phyloP scores from a whole-genome alignment of 2,888 invertebrate genomes.

The Chalcis sispes region DNA sequence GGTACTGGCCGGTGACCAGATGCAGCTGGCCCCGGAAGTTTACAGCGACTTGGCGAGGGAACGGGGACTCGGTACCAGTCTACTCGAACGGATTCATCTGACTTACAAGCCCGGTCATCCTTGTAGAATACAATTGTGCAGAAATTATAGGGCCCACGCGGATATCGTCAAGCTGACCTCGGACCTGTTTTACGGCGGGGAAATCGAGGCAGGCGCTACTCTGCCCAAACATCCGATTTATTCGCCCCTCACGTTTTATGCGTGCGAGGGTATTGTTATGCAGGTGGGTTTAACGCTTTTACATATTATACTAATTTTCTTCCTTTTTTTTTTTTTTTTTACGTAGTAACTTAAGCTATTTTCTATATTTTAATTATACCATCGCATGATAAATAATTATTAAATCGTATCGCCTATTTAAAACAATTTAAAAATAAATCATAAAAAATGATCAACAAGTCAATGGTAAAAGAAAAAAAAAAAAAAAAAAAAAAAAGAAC shows the following conservation, averaged over 20 bases:
- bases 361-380: too few relatives aligned
- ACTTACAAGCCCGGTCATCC: slow-evolving; percentile 85
- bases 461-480: neutral
- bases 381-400: too few relatives aligned
- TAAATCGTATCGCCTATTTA: too few relatives aligned
- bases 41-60: slow-evolving; percentile 86
- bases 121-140: slow-evolving; percentile 87
- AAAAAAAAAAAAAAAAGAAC: neutral
- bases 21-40: slow-evolving; percentile 89
- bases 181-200: slow-evolving; percentile 87
- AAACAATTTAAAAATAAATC: too few relatives aligned
- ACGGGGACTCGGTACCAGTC: slow-evolving; percentile 83
- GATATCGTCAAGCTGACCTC: slow-evolving; percentile 90
- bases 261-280: slow-evolving; percentile 87
- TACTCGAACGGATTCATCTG: slow-evolving; percentile 87
- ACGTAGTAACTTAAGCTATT: too few relatives aligned
- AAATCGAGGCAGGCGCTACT: slow-evolving; percentile 84
- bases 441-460: neutral
- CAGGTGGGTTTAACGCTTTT: slow-evolving; percentile 78
- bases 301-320: neutral
- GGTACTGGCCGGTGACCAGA: slow-evolving; percentile 90
- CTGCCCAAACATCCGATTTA: slow-evolving; percentile 82
- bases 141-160: slow-evolving; percentile 89
- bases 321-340: too few relatives aligned
- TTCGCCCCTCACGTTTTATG: slow-evolving; percentile 88